phyloP scores from a whole-genome alignment of 2,888 invertebrate species.

The Cantharis rufa region DNA sequence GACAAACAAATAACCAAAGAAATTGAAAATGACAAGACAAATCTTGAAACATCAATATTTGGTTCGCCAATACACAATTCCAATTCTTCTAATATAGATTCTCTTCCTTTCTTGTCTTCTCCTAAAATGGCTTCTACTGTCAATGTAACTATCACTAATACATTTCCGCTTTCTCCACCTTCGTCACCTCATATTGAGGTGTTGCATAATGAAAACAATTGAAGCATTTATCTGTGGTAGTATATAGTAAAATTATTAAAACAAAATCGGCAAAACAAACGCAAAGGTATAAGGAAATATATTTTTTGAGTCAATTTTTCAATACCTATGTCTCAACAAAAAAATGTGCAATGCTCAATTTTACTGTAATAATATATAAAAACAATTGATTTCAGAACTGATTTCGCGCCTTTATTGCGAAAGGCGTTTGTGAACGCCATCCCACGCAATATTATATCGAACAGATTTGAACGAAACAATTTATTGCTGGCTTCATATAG shows the following conservation, averaged over 20 bases:
- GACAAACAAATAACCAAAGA: background rate
- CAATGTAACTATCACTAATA: conserved; percentile 16
- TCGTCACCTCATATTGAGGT: conserved; percentile 6
- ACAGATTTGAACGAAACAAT: background rate
- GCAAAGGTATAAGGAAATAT: background rate
- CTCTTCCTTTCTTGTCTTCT: conserved; percentile 19
- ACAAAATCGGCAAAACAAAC: background rate
- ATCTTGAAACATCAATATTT: conserved; percentile 6
- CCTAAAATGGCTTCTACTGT: conserved; percentile 20
- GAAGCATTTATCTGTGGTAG: background rate
- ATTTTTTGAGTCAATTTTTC: background rate
- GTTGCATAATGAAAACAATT: background rate
- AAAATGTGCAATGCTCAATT: background rate
- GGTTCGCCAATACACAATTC: conserved; percentile 22
- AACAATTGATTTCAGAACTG: background rate
- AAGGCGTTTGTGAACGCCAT: background rate
- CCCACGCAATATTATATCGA: background rate
- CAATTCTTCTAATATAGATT: conserved; percentile 5
- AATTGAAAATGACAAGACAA: background rate
- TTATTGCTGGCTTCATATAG: background rate
- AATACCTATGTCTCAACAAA: background rate
- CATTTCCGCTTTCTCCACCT: conserved; percentile 16
- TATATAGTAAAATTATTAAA: background rate
- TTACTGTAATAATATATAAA: background rate
- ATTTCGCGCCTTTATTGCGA: background rate